Percentiles rank a stretch among this genome's conserved stretches.
phyloP scores from a whole-genome alignment of 2,797 vertebrate species.

The Lates japonicus region DNA sequence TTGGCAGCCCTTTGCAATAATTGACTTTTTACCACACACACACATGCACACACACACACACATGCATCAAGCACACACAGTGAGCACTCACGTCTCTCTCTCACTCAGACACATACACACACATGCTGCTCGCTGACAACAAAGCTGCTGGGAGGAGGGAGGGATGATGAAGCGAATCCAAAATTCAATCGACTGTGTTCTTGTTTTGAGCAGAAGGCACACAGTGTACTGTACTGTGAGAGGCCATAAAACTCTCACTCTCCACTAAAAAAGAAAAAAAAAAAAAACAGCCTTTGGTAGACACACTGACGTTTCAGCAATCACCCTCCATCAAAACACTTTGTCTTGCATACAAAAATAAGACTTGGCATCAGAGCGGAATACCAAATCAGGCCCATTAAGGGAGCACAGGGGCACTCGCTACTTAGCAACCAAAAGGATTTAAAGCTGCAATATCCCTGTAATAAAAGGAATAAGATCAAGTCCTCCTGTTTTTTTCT shows the following conservation, averaged over 20 bases:
- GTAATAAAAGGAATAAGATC: constrained; percentile 88
- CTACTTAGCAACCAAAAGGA: constrained; percentile 98
- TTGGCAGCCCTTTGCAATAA: constrained; percentile 84
- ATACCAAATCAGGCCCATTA: constrained; percentile 99
- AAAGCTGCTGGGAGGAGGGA: constrained; percentile 85
- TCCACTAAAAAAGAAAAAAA: constrained; percentile 38
- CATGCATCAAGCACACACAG: constrained; percentile 46
- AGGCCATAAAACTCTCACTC: constrained; percentile 92
- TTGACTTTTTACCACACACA: constrained; percentile 74
- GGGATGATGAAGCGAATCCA: constrained; percentile 92
- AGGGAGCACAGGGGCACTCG: constrained; percentile 92
- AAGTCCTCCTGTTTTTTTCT: constrained; percentile 70
- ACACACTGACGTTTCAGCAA: constrained; percentile 93
- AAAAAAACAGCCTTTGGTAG: constrained; percentile 91
- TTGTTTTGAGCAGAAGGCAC: constrained; percentile 92
- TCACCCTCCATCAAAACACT: constrained; percentile 99
- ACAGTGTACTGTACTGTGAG: constrained; percentile 95
- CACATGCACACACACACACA: constrained; percentile 70
- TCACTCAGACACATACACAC: constrained; percentile 82
- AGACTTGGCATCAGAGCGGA: constrained; percentile 93
- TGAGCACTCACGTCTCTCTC: constrained; percentile 51
- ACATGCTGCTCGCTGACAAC: constrained; percentile 86
- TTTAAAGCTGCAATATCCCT: constrained; percentile 91
- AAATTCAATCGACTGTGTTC: constrained; percentile 93
- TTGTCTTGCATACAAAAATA: constrained; percentile 99